Conservation (phyloP, 35 echinoderm and acorn worm genomes). For the Apostichopus japonicus region DNA sequence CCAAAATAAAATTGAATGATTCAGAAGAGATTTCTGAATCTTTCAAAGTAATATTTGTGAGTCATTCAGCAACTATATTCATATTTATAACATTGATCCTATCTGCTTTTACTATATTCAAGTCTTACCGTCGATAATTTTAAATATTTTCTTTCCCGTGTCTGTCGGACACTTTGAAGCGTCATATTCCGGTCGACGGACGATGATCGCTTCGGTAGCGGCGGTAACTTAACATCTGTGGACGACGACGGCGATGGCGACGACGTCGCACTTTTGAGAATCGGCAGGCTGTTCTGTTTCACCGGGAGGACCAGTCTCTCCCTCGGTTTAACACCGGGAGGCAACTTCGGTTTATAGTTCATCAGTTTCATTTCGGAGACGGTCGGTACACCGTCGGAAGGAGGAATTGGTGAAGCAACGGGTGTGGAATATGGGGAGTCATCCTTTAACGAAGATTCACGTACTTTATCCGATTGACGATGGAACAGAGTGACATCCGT, state of each 20-base stretch:
- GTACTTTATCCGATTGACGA: not conserved
- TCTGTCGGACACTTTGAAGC: not conserved
- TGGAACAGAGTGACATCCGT: slow-evolving; percentile 19
- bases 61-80: no score
- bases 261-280: not conserved
- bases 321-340: not conserved
- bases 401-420: slow-evolving; percentile 23
- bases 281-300: slow-evolving; percentile 37
- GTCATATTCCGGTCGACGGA: slow-evolving; percentile 23
- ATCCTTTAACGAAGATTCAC: not conserved
- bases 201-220: slow-evolving; percentile 16
- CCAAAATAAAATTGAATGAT: no score
- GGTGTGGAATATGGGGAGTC: not conserved
- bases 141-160: slow-evolving; percentile 41
- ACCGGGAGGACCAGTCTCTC: not conserved
- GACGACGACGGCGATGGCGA: not conserved
- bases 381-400: slow-evolving; percentile 35
- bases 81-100: not conserved
- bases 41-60: no score
- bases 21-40: no score
- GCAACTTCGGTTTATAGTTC: slow-evolving; percentile 21
- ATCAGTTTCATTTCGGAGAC: slow-evolving; percentile 36
- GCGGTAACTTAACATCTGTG: not conserved
- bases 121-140: slow-evolving; percentile 51
- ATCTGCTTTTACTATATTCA: slow-evolving; percentile 47